Percentiles rank a stretch among this genome's conserved stretches.
Conservation (phyloP, 2,113 vertebrate species). For the Serilophus lunatus region DNA sequence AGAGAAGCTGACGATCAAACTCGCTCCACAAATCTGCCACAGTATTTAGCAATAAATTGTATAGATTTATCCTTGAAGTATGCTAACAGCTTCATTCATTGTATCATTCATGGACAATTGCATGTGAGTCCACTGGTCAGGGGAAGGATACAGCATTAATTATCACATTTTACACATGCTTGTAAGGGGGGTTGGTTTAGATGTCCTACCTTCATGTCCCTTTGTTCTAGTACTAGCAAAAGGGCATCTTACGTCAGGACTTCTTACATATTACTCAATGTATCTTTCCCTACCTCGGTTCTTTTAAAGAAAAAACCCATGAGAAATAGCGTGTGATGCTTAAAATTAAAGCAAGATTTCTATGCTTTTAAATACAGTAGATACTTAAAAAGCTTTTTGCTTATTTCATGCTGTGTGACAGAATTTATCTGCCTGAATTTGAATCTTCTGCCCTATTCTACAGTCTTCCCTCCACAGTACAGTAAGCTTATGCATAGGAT, state of each 20-base stretch:
- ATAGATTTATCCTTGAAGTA: slow-evolving; percentile 12
- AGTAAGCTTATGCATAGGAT: neutral
- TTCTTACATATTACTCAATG: neutral
- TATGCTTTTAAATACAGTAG: neutral
- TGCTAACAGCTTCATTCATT: neutral
- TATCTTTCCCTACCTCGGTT: neutral
- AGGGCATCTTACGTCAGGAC: neutral
- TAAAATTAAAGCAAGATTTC: neutral
- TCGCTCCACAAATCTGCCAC: neutral
- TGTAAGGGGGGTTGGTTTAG: neutral
- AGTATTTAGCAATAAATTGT: neutral
- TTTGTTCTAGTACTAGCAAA: neutral
- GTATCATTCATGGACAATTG: neutral
- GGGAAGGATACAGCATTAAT: neutral
- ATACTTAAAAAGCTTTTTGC: neutral
- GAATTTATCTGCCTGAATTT: neutral
- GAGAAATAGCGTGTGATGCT: neutral
- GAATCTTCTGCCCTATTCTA: neutral
- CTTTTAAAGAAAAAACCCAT: neutral
- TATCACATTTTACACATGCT: neutral
- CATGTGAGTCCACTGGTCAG: neutral
- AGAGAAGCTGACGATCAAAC: neutral
- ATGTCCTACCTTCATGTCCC: neutral
- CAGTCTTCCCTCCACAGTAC: neutral
- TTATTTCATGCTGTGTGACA: neutral